These are phyloP conservation scores for Drosophila aff. DNA, from an alignment of 1,140 invertebrate genomes.

Conservation along the genomic window DNA sequence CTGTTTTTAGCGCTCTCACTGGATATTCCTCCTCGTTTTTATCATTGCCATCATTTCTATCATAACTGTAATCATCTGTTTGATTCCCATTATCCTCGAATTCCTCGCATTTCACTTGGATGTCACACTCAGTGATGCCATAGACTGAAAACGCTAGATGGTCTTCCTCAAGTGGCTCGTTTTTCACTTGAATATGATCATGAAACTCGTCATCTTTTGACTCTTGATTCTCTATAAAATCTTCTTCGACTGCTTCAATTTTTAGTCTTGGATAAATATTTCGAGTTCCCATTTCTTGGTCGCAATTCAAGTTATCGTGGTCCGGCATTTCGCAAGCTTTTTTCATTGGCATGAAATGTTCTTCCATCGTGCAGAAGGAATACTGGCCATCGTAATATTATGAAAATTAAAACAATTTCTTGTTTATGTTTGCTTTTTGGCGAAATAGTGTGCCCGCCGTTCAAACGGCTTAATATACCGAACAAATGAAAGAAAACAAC, in stretches of 20 bases:
- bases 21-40: background rate
- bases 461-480: no score
- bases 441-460: background rate
- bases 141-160: background rate
- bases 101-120: background rate
- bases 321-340: background rate
- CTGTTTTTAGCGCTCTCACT: background rate
- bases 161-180: slow-evolving; percentile 10
- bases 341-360: no score
- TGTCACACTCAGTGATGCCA: background rate
- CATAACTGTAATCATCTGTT: background rate
- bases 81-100: background rate
- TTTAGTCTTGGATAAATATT: background rate
- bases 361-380: background rate
- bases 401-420: background rate
- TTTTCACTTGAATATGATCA: slow-evolving; percentile 4
- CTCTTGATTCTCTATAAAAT: background rate
- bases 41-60: background rate
- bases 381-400: background rate
- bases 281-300: background rate
- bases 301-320: no score
- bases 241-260: background rate
- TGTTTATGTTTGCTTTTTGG: slow-evolving; percentile 1
- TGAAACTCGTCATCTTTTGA: background rate
- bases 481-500: background rate